Base-by-base conservation (phyloP, 2,113 vertebrate species). In the Notarius lentiginosus region DNA sequence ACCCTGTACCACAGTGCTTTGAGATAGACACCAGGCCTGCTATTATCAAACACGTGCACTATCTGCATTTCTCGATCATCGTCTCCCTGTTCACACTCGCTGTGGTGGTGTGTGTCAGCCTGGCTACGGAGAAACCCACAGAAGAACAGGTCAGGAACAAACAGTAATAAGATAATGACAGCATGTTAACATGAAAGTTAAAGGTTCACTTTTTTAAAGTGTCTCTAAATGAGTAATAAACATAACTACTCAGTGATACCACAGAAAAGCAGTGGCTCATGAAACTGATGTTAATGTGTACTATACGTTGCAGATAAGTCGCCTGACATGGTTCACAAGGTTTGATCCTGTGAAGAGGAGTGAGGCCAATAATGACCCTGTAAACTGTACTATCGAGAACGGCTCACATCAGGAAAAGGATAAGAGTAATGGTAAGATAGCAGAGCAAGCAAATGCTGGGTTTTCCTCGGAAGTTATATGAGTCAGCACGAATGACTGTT, bases 251-350 rank as follows among this genome's bases (percentile, higher is more conserved):
- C 17, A 56, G 2, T 20, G 17, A 72, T 75, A 24, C 9, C 5
- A 10, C 41, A 75, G 72, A 47, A 73, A 73, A 73, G 70, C 34
- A 12, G 27, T 20, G 53, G 18, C 14, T 20, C 7, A 30, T 79
- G 7, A 18, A 47, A 34, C 56, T 61, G 10, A 60, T 60, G 30
- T 47, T 61, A 61, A 51, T 9, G 12, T 70, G 20, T 83, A 18
- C 27, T 61, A 20, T 88, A 34, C 30, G 63, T 79, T 41, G 55
- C 91, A 99, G 98, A 88, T 99, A 49, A 95, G 92, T 63, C 95
- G 94, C 7, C 95, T 99, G 53, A 99, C 97, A 56, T 99, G 98
- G 98, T 98, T 95, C 91, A 99, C 97, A 0, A 96, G 96, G 92
- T 96, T 90, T 68, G 93, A 68, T 75, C 77, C 91, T 17, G 91